Percentiles rank a stretch among this genome's conserved stretches.
Evolutionary conservation across 30 jellyfish, hydroid and myxozoan genomes (phyloP).

Genomic region (Aurelia coerulea): DNA sequence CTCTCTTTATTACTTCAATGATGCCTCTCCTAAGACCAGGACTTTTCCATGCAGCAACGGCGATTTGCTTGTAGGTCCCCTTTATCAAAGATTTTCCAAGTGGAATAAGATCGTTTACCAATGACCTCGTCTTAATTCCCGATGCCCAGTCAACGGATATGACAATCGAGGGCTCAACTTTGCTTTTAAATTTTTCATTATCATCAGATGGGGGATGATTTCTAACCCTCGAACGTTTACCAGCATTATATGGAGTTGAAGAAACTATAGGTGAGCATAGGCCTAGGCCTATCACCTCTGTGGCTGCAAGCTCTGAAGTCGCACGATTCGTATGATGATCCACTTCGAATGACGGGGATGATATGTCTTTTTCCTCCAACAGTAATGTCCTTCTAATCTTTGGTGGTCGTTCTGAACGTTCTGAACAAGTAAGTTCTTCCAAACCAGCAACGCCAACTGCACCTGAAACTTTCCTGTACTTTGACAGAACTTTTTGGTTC

Average conservation of each 20-base stretch:
- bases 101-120: constrained; percentile 16
- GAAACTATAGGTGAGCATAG: not conserved
- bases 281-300: not conserved
- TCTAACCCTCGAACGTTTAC: not conserved
- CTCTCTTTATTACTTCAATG: not conserved
- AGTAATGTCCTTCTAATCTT: constrained; percentile 3
- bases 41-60: constrained; percentile 38
- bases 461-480: not conserved
- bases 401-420: not conserved
- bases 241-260: not conserved
- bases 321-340: too few relatives aligned
- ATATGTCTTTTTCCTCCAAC: not conserved
- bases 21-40: not conserved
- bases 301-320: not conserved
- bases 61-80: constrained; percentile 40
- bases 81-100: constrained; percentile 28
- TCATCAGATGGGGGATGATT: constrained; percentile 1
- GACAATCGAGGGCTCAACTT: constrained; percentile 1
- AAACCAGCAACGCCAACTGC: not conserved
- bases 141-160: constrained; percentile 27
- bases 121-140: not conserved
- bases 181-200: not conserved
- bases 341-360: not conserved
- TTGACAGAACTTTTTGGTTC: not conserved
- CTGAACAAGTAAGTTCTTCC: not conserved